Percentiles rank a stretch among this genome's conserved stretches.
These are phyloP conservation scores for Scytalopus superciliaris DNA, from an alignment of 2,113 vertebrate species.

Conservation along the genomic window DNA sequence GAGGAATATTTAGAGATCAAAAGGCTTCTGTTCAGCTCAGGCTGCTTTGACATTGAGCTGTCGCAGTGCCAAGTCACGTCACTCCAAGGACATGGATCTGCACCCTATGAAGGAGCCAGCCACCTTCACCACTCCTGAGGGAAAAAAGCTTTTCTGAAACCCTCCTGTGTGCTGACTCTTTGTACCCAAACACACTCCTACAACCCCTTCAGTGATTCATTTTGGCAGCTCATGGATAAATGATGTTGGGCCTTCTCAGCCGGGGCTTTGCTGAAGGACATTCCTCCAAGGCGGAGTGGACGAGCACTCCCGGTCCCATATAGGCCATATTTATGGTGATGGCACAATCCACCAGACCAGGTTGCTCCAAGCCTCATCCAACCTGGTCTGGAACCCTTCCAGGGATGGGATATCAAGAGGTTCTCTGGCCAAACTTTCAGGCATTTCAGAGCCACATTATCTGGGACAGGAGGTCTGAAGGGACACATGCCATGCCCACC, in stretches of 20 bases:
- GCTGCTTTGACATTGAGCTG: background rate
- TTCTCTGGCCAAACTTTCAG: background rate
- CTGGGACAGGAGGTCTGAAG: background rate
- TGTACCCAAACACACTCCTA: background rate
- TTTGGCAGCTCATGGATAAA: background rate
- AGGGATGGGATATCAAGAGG: background rate
- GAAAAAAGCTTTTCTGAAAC: background rate
- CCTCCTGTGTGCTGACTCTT: background rate
- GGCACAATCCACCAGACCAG: background rate
- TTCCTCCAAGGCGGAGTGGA: background rate
- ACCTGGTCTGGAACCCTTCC: background rate
- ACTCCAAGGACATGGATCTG: accelerated
- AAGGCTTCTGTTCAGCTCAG: background rate
- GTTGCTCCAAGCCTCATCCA: background rate
- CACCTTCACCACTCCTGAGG: accelerated
- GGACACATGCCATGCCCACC: accelerated
- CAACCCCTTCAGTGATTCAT: background rate
- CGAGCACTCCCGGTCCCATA: background rate
- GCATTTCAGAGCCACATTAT: background rate
- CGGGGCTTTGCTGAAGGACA: background rate
- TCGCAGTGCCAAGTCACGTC: accelerated
- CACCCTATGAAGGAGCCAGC: accelerated
- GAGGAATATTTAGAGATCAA: background rate
- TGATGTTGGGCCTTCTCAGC: background rate
- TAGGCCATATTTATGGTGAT: background rate